Evolutionary conservation across 2,797 vertebrate genomes (phyloP).

Genomic region (Cottoperca gobio): DNA sequence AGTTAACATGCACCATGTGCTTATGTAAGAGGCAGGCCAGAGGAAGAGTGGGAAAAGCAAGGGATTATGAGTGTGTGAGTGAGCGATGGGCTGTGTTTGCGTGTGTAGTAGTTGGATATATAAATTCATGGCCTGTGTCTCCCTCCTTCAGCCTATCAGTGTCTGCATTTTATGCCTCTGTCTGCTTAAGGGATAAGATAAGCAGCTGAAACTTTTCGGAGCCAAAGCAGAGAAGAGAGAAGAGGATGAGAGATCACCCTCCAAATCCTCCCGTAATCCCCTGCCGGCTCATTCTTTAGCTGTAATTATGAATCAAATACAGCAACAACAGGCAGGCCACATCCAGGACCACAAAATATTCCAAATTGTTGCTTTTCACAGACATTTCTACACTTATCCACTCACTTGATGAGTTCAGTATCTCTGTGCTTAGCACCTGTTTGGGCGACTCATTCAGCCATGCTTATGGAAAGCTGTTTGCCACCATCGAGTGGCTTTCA

Average conservation of each 20-base stretch:
- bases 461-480: conserved; percentile 44
- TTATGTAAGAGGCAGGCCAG: conserved; percentile 55
- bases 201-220: conserved; percentile 64
- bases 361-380: conserved; percentile 47
- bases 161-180: conserved; percentile 44
- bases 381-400: conserved; percentile 23
- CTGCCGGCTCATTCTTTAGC: conserved; percentile 59
- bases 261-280: conserved; percentile 66
- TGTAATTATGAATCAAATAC: conserved; percentile 71
- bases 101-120: conserved; percentile 54
- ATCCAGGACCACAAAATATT: conserved; percentile 36
- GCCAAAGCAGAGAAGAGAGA: conserved; percentile 26
- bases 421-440: conserved; percentile 39
- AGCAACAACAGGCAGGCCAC: conserved; percentile 43
- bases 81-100: conserved; percentile 30
- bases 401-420: conserved; percentile 32
- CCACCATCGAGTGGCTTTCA: conserved; percentile 36
- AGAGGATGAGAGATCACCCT: conserved; percentile 57
- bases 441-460: conserved; percentile 19
- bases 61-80: conserved; percentile 43
- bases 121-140: conserved; percentile 36
- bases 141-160: conserved; percentile 33
- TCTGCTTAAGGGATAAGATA: conserved; percentile 63
- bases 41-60: conserved; percentile 33
- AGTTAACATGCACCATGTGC: conserved; percentile 35